A percentile compares a stretch with the other conserved stretches of the same genome.
Conservation (phyloP, 2,888 invertebrate species). For the Hypercompe scribonia region DNA sequence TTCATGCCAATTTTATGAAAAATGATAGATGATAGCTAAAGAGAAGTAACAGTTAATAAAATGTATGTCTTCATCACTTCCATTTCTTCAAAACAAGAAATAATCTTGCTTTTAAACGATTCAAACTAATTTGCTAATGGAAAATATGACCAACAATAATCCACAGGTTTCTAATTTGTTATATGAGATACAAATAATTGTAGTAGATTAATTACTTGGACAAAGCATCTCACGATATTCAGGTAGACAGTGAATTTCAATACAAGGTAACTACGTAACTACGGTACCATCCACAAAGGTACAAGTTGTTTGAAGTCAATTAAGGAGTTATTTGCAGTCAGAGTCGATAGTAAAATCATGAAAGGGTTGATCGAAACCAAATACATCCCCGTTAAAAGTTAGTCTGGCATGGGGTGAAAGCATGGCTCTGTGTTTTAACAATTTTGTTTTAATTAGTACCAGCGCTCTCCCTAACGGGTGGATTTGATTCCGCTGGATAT, state of each 20-base stretch:
- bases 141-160: background rate
- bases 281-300: slow-evolving; percentile 70
- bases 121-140: background rate
- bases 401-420: slow-evolving; percentile 70
- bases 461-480: slow-evolving; percentile 75
- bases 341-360: slow-evolving; percentile 85
- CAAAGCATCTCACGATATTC: slow-evolving; percentile 30
- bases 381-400: slow-evolving; percentile 87
- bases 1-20: background rate
- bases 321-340: slow-evolving; percentile 84
- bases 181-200: slow-evolving; percentile 19
- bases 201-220: slow-evolving; percentile 25
- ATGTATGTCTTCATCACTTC: background rate
- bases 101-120: background rate
- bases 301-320: slow-evolving; percentile 84
- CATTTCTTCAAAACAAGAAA: background rate
- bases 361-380: slow-evolving; percentile 85
- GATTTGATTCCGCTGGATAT: slow-evolving; percentile 73
- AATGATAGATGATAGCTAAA: background rate
- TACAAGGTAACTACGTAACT: slow-evolving; percentile 56
- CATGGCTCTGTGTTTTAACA: slow-evolving; percentile 78
- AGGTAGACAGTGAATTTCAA: slow-evolving; percentile 46
- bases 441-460: slow-evolving; percentile 86
- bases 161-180: background rate
- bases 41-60: background rate